Evolutionary conservation across 2,888 invertebrate species (phyloP).

Genomic region (Standfussiana lucernea): DNA sequence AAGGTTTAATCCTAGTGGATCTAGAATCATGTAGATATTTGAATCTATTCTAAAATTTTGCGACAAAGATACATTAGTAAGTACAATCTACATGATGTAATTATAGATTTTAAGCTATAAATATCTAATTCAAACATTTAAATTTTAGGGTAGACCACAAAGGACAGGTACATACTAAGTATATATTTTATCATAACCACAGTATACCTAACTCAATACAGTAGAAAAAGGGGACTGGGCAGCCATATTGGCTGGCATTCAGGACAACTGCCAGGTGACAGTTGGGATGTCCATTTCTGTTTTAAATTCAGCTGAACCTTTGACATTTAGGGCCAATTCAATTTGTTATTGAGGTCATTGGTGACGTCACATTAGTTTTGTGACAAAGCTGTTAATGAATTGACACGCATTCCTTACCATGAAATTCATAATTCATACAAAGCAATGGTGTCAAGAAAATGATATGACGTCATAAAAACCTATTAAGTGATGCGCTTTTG

Average conservation of each 20-base stretch:
- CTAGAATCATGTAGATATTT: background rate
- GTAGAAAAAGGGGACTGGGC: background rate
- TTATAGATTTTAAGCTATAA: constrained; percentile 10
- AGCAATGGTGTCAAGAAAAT: constrained; percentile 14
- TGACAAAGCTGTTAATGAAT: background rate
- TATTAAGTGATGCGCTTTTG: constrained; percentile 5
- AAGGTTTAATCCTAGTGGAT: background rate
- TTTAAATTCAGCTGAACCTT: constrained; percentile 19
- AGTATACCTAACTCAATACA: constrained; percentile 23
- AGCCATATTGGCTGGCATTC: constrained; percentile 19
- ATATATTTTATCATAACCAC: constrained; percentile 19
- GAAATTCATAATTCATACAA: background rate
- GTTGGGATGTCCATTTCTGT: constrained; percentile 4
- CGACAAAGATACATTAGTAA: constrained; percentile 30
- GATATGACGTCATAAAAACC: constrained; percentile 10
- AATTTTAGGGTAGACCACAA: constrained; percentile 20
- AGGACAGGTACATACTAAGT: constrained; percentile 32
- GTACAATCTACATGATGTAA: constrained; percentile 41
- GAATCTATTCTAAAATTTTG: background rate
- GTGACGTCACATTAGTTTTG: constrained; percentile 19
- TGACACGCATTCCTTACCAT: background rate
- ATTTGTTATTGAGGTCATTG: constrained; percentile 19
- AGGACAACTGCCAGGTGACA: constrained; percentile 20
- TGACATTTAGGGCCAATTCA: constrained; percentile 21
- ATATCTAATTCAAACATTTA: background rate